Base-by-base conservation (phyloP, 2,888 invertebrate genomes). In the Melipona bicolor region DNA sequence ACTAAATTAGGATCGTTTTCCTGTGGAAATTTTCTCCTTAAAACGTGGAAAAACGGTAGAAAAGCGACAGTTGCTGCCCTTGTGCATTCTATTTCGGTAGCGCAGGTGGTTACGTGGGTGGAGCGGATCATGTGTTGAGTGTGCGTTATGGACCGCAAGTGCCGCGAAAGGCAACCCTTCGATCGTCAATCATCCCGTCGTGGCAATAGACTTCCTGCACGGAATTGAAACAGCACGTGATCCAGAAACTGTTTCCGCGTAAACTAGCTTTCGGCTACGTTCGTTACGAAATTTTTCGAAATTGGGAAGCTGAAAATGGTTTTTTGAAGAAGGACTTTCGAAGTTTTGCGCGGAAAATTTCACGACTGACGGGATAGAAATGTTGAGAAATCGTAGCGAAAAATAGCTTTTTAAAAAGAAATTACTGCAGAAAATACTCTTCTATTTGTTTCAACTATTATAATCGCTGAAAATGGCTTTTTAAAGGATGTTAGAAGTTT, bases 101-200 rank as follows among this genome's bases (percentile, higher is more conserved):
- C 69, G 85, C 88, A 89, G 89, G 88, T 89, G 89, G 89, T 89
- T 84, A 50, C 52, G 75, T 81, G 80, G 85, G 82, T 73, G 83
- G 84, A 79, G 69, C 71, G 36, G 81, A 79, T 88, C 89, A 84
- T 82, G 81, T 86, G 89, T 86, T 69, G 77, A 72, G 65, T 68
- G 80, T 83, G 79, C 73, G 78, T 79, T 85, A 78, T 76, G 88
- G 81, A 83, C 80, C 87, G 77, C 89, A 89, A 89, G 89, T 85
- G 89, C 74, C 75, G 69, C 71, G 74, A 77, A 79, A 77, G 76
- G 78, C 82, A 89, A 88, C 89, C 89, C 87, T 87, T 87, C 89
- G 86, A 76, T 88, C 88, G 85, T 88, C 87, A 86, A 87, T 88
- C 88, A 88, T 86, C 64, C 84, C 50, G 36, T 50, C 74, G 56